phyloP scores from a whole-genome alignment of 2,888 invertebrate genomes.

The Drosophila paramelanica region DNA sequence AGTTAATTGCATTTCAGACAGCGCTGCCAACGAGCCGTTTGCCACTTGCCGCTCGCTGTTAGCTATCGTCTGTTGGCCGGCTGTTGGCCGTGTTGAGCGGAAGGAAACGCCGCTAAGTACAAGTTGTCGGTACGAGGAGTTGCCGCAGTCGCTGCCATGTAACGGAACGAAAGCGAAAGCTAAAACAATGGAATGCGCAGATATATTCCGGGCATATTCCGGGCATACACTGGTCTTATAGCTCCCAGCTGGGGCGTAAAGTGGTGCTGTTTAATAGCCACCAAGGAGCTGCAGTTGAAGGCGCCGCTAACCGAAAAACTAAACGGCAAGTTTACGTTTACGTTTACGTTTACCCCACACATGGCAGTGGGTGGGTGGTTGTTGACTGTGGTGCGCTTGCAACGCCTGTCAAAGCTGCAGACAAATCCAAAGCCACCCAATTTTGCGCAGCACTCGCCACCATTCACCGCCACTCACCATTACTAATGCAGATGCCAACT shows the following conservation, averaged over 20 bases:
- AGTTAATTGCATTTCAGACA: conserved; percentile 79
- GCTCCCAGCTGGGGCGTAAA: conserved; percentile 32
- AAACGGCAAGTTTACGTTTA: conserved; percentile 66
- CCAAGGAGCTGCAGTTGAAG: conserved; percentile 53
- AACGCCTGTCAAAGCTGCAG: conserved; percentile 34
- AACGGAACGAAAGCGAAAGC: conserved; percentile 39
- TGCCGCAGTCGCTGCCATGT: conserved; percentile 26
- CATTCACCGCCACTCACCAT: conserved; percentile 64
- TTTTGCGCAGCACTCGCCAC: conserved; percentile 67
- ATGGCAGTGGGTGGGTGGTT: conserved; percentile 11
- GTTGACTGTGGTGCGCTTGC: background rate
- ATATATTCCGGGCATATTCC: too few species aligned
- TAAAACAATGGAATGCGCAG: conserved; percentile 41
- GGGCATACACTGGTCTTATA: background rate
- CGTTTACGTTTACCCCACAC: conserved; percentile 13
- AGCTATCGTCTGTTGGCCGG: background rate
- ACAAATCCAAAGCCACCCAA: conserved; percentile 67
- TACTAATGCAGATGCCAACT: conserved; percentile 78
- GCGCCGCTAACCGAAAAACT: conserved; percentile 34
- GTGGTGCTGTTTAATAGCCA: conserved; percentile 69
- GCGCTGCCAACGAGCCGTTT: conserved; percentile 71
- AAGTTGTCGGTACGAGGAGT: conserved; percentile 50
- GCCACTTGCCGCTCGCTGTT: conserved; percentile 15
- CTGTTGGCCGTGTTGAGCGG: conserved; percentile 61
- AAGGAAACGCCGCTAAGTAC: conserved; percentile 76